Evolutionary conservation across 2,113 vertebrate species (phyloP).

Genomic region (Protobothrops mucrosquamatus): DNA sequence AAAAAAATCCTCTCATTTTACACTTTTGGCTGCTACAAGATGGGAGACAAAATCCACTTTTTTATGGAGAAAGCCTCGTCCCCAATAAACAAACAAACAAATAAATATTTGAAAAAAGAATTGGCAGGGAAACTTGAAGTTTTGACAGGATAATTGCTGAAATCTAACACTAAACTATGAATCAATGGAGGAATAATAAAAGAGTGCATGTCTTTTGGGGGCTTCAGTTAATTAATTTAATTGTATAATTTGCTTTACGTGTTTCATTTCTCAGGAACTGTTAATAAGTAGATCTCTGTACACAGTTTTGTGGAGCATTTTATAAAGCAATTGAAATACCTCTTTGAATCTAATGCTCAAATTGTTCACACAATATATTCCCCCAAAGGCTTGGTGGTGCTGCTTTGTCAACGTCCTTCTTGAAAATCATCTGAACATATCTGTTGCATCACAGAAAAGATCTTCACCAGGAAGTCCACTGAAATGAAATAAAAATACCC

Average conservation of each 20-base stretch:
- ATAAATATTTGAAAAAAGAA: not conserved
- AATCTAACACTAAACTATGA: not conserved
- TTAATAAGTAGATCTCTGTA: not conserved
- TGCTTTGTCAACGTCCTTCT: not conserved
- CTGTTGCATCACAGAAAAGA: not conserved
- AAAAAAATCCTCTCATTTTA: not conserved
- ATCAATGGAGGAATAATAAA: not conserved
- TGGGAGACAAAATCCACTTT: not conserved
- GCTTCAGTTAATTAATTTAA: not conserved
- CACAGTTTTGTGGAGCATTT: not conserved
- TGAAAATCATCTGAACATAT: not conserved
- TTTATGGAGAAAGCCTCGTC: not conserved
- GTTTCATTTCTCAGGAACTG: not conserved
- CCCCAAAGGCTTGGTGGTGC: not conserved
- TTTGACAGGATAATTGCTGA: not conserved
- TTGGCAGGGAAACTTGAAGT: not conserved
- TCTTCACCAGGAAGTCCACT: not conserved
- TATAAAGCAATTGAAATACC: not conserved
- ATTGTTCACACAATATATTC: not conserved
- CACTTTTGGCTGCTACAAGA: not conserved
- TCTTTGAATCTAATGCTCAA: not conserved
- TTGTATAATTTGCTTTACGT: not conserved
- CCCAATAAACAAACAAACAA: not conserved
- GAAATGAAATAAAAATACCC: not conserved
- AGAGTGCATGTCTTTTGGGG: not conserved